Conservation (phyloP, 2,888 invertebrate genomes). For the Drosophila borealis region DNA sequence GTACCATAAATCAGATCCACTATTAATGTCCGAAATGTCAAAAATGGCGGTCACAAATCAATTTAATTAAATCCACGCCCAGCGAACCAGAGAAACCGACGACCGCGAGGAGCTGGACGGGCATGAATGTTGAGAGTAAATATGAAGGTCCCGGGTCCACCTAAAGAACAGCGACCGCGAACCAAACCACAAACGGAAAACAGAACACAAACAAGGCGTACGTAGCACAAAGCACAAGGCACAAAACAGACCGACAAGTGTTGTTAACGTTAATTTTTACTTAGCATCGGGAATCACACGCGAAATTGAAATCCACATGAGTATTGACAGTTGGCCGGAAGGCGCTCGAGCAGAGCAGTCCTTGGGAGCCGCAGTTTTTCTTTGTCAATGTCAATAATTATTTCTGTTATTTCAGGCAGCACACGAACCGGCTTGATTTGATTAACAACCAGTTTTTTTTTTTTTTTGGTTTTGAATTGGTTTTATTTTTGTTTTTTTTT, state of each 20-base stretch:
- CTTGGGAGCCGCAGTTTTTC: conserved; percentile 8
- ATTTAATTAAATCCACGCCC: conserved; percentile 77
- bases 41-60: conserved; percentile 73
- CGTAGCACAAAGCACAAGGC: conserved; percentile 11
- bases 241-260: conserved; percentile 32
- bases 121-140: conserved; percentile 2
- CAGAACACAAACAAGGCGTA: conserved; percentile 21
- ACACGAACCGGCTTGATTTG: conserved; percentile 55
- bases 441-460: conserved; percentile 59
- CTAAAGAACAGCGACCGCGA: conserved; percentile 26
- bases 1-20: conserved; percentile 64
- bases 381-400: conserved; percentile 61
- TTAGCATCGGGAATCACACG: conserved; percentile 55
- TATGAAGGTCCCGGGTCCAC: conserved; percentile 16
- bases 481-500: conserved; percentile 21
- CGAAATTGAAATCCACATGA: conserved; percentile 61
- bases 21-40: conserved; percentile 74
- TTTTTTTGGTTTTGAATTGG: neutral
- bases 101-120: conserved; percentile 22
- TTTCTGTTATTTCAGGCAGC: conserved; percentile 46
- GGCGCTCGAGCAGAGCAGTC: neutral
- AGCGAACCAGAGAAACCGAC: conserved; percentile 51
- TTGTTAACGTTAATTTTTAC: conserved; percentile 41
- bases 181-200: conserved; percentile 28
- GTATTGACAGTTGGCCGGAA: conserved; percentile 24